Conservation (phyloP, 2,797 vertebrate genomes). For the Xiphophorus birchmanni region DNA sequence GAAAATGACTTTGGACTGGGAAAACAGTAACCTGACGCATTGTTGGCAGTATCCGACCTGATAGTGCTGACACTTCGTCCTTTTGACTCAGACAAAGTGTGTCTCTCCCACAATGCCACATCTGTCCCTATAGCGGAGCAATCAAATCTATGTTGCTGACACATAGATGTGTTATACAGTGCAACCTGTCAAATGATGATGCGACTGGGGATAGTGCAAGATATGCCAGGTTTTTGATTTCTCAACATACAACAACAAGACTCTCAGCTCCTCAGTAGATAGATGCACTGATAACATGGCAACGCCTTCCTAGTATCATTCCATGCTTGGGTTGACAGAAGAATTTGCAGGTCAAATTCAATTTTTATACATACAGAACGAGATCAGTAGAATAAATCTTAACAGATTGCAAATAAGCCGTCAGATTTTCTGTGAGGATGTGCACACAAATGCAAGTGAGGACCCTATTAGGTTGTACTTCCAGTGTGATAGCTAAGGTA, state of each 20-base stretch:
- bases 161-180: conserved; percentile 41
- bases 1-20: conserved; percentile 26
- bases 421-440: conserved; percentile 19
- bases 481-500: conserved; percentile 63
- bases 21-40: conserved; percentile 31
- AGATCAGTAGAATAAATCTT: conserved; percentile 48
- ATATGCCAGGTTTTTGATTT: conserved; percentile 37
- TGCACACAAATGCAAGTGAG: conserved; percentile 18
- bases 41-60: conserved; percentile 35
- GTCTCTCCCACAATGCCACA: conserved; percentile 38
- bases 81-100: conserved; percentile 64
- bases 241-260: conserved; percentile 59
- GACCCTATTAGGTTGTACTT: conserved; percentile 59
- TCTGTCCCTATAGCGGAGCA: conserved; percentile 49
- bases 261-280: conserved; percentile 26
- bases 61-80: conserved; percentile 54
- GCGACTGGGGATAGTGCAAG: conserved; percentile 32
- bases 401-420: conserved; percentile 43
- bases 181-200: conserved; percentile 63
- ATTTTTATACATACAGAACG: conserved; percentile 32
- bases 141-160: conserved; percentile 59
- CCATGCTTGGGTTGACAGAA: conserved; percentile 43
- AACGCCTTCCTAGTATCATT: conserved; percentile 34
- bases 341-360: conserved; percentile 38
- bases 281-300: conserved; percentile 33